These are phyloP conservation scores for Tokudaia muenninki DNA, from an alignment of 2,797 vertebrate species.

Conservation along the genomic window DNA sequence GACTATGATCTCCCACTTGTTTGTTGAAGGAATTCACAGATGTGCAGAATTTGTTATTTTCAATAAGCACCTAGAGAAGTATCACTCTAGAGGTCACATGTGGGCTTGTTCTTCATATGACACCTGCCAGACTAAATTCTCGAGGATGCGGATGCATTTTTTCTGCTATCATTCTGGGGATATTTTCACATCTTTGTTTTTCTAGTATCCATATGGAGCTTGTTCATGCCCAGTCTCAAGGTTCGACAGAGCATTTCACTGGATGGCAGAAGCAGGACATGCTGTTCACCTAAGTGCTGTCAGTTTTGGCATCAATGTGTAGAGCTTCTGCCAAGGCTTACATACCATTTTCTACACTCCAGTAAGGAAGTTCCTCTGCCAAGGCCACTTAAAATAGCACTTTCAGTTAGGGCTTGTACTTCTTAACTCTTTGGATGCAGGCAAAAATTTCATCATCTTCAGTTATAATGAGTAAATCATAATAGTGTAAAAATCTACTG, in stretches of 20 bases:
- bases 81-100: neutral
- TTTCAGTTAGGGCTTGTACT: conserved; percentile 43
- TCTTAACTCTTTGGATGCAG: conserved; percentile 46
- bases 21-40: neutral
- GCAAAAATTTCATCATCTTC: conserved; percentile 45
- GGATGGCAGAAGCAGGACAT: conserved; percentile 48
- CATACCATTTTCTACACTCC: conserved; percentile 60
- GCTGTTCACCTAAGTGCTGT: conserved; percentile 78
- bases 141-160: neutral
- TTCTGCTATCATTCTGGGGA: conserved; percentile 8
- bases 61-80: neutral
- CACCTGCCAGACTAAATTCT: neutral
- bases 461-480: neutral
- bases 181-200: conserved; percentile 55
- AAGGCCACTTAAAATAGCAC: conserved; percentile 71
- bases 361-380: conserved; percentile 34
- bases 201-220: conserved; percentile 17
- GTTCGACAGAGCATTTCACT: conserved; percentile 78
- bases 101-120: neutral
- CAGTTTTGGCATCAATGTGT: conserved; percentile 65
- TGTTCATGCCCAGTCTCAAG: conserved; percentile 23
- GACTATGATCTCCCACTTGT: neutral
- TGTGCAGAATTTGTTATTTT: neutral
- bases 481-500: neutral
- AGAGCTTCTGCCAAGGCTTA: conserved; percentile 65